These are phyloP conservation scores for Malurus splendens DNA, from an alignment of 2,797 vertebrate genomes.

Conservation along the genomic window DNA sequence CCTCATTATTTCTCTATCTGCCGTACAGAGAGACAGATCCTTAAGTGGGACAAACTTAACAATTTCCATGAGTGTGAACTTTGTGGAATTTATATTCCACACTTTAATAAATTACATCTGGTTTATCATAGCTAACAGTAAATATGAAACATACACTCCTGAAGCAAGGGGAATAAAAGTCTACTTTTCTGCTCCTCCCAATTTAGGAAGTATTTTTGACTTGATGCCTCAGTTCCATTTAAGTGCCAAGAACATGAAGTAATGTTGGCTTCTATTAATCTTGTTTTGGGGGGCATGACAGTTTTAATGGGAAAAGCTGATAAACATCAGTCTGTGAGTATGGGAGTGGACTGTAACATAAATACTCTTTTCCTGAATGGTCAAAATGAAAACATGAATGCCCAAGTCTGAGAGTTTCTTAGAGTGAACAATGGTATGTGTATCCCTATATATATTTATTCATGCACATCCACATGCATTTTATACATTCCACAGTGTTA, in stretches of 20 bases:
- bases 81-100: constrained; percentile 1
- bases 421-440: constrained; percentile 22
- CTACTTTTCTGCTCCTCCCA: constrained; percentile 29
- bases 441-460: constrained; percentile 19
- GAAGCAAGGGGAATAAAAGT: constrained; percentile 22
- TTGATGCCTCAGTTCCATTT: constrained; percentile 58
- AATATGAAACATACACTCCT: constrained; percentile 34
- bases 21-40: neutral
- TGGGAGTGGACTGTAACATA: constrained; percentile 68
- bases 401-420: constrained; percentile 25
- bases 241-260: constrained; percentile 70
- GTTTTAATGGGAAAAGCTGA: constrained; percentile 73
- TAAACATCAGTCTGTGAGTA: constrained; percentile 72
- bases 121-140: constrained; percentile 32
- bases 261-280: constrained; percentile 72
- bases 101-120: constrained; percentile 34
- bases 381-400: constrained; percentile 52
- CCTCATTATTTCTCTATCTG: neutral
- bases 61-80: neutral
- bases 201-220: constrained; percentile 58
- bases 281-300: constrained; percentile 68
- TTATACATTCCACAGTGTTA: constrained; percentile 49
- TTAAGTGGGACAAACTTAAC: neutral
- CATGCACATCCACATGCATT: constrained; percentile 35
- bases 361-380: constrained; percentile 66